Evolutionary conservation across 2,113 vertebrate species (phyloP), one percentile per base, ranked within the genome.

Genomic region (Cichladusa arquata): DNA sequence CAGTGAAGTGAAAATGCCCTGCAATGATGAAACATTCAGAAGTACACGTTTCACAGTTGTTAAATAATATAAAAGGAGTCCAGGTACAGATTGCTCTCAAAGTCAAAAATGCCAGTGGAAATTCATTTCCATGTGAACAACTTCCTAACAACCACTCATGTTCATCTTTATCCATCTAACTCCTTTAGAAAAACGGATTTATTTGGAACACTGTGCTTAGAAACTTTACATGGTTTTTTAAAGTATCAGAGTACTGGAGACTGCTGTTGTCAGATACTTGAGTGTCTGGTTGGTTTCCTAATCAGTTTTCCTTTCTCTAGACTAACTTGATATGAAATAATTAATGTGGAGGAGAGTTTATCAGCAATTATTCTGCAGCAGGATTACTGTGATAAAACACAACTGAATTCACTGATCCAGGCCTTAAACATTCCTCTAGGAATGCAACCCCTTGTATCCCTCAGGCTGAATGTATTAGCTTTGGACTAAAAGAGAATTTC

Each of bases 161-260:
- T 18, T 28, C 26, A 25, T 9, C 29, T 67, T 44, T 14, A 51
- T 2, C 29, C 33, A 9, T 0, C 0, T 0, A 4, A 18, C 4
- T 64, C 1, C 9, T 15, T 53, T n/a, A 33, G 58, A 61, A 83
- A 57, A 83, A 31, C 2, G 11, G 26, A 5, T 18, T 77, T 48
- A 15, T 31, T 65, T 9, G 44, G 20, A 91, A 19, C 6, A 36
- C 4, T 2, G 1, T 8, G 16, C 40, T 76, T 36, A 36, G 26
- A 33, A 91, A 73, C 14, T 44, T 53, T 0, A 4, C 6, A 2
- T n/a, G 40, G 40, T 14, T 15, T 76, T 80, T 60, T 29, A 23
- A 71, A 26, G 3, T 1, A 11, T 14, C 71, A 45, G 62, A 53
- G 31, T 10, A 2, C 44, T 65, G 45, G 19, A 58, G 19, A 3